Base-by-base conservation (phyloP, 2,113 vertebrate species). In the Gavialis gangeticus region DNA sequence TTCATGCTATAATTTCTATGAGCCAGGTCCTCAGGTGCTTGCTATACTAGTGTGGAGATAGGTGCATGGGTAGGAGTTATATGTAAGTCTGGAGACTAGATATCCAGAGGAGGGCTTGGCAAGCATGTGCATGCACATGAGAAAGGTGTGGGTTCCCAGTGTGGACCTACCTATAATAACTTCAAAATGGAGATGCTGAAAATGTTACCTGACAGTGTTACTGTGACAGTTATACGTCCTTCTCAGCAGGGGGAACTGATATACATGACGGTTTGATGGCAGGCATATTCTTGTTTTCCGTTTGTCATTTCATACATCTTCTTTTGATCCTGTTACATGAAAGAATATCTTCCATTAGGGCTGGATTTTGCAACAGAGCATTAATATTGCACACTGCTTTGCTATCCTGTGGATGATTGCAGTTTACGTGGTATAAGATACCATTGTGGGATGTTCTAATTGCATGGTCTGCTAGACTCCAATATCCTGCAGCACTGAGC, bases 321-420 rank as follows among this genome's bases (percentile, higher is more conserved):
- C 85, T 88, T 76, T 90, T 67, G 3, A 55, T 82, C 1, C 5
- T 87, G 2, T 56, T 63, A 67, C 14, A 27, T 63, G 57, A 76
- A 88, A 71, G 13, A 56, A 59, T 75, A 4, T 2, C 66, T 73
- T 93, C 46, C 0, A 0, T 7, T 76, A 34, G 25, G 66, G 59
- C 80, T 54, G 64, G 67, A 66, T 87, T 93, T 94, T 96, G 10
- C 73, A 79, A 59, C 30, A 30, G 19, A 92, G 59, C 13, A 13
- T 73, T 84, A 82, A 18, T 28, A 66, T 34, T 4, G 4, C 6
- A 60, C 13, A n/a, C 21, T 57, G 6, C 58, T 93, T 75, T 86
- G n/a, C 37, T 86, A 80, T 67, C 80, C 60, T 21, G 54, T 59
- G 59, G 15, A 90, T 88, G 88, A 90, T 56, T 88, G 93, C 28